Percentiles rank a stretch among this genome's conserved stretches.
Conservation (phyloP, 1,140 invertebrate species). For the Drusus annulatus region DNA sequence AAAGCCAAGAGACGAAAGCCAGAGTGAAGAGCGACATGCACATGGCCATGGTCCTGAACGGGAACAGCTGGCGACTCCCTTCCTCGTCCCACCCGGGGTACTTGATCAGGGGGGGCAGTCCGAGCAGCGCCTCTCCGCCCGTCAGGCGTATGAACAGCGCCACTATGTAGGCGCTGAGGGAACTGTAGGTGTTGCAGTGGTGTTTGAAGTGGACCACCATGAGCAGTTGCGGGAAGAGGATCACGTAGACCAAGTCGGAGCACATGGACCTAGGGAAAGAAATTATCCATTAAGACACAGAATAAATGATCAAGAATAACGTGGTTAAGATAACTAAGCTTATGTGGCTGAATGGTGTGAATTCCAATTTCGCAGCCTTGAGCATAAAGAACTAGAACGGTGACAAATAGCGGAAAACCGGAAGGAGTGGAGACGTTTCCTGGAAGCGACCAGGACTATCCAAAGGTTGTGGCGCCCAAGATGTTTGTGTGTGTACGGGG, state of each 20-base stretch:
- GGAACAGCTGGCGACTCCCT: conserved; percentile 84
- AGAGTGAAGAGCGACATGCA: conserved; percentile 84
- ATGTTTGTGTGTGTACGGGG: no score
- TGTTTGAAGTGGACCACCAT: conserved; percentile 97
- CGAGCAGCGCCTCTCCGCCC: conserved; percentile 90
- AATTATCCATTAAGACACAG: no score
- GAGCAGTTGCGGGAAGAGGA: conserved; percentile 97
- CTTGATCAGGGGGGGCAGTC: conserved; percentile 86
- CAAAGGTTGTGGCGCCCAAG: no score
- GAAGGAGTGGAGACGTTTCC: no score
- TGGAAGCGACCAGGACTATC: no score
- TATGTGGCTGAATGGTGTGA: no score
- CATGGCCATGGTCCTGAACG: conserved; percentile 94
- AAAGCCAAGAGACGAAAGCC: conserved; percentile 83
- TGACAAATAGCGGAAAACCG: no score
- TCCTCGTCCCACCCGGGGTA: conserved; percentile 89
- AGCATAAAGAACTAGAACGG: no score
- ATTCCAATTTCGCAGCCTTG: no score
- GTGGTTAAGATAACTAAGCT: no score
- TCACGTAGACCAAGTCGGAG: conserved; percentile 97
- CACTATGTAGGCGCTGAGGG: conserved; percentile 90
- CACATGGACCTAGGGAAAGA: conserved; percentile 85
- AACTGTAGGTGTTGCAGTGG: conserved; percentile 97
- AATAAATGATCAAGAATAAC: no score
- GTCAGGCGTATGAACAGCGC: conserved; percentile 89